These are phyloP conservation scores for Saccopteryx leptura DNA, from an alignment of 2,113 vertebrate genomes.

Conservation along the genomic window DNA sequence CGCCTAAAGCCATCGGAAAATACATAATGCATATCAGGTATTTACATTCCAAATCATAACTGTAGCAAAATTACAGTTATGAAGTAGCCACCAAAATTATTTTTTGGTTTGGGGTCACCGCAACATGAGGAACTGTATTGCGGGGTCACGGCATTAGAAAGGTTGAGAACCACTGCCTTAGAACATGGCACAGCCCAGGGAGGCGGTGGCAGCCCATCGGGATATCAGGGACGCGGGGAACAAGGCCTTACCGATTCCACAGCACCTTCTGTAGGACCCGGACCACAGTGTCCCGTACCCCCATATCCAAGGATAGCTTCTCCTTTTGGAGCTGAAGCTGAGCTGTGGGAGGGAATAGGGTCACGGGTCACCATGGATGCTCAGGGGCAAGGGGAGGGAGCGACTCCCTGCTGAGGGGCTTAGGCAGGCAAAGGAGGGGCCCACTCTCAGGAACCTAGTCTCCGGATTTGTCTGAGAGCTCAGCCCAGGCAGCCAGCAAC, in stretches of 20 bases:
- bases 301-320: neutral
- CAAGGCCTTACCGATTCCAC: constrained; percentile 67
- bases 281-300: constrained; percentile 65
- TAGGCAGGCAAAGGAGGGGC: neutral
- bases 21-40: too few species aligned
- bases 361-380: neutral
- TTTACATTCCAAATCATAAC: too few species aligned
- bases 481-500: neutral
- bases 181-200: accelerated
- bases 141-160: too few species aligned
- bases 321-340: neutral
- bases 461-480: neutral
- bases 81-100: too few species aligned
- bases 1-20: too few species aligned
- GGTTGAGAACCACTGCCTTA: neutral
- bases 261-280: constrained; percentile 67
- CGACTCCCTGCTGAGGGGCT: neutral
- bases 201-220: neutral
- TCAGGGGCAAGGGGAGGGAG: neutral
- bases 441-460: neutral
- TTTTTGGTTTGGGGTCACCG: too few species aligned
- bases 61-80: too few species aligned
- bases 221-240: neutral
- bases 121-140: too few species aligned
- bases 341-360: constrained; percentile 32